phyloP scores from a whole-genome alignment of 2,888 invertebrate genomes.

The Halocaridina rubra region DNA sequence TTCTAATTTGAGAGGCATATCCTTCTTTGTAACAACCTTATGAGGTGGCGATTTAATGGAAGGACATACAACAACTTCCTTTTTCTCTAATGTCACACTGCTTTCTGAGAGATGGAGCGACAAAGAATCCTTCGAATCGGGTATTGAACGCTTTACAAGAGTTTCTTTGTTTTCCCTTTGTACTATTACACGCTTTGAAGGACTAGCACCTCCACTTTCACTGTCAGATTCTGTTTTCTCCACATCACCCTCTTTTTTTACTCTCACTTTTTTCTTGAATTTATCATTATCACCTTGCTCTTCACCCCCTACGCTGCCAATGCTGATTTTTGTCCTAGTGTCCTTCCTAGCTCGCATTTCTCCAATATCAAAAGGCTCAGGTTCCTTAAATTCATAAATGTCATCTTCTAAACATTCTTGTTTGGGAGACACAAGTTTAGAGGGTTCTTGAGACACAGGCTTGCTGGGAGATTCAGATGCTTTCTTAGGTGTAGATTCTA shows the following conservation, averaged over 20 bases:
- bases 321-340: constrained; percentile 19
- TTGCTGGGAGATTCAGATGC: constrained; percentile 43
- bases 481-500: constrained; percentile 26
- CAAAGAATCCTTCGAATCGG: constrained; percentile 18
- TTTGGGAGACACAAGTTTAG: constrained; percentile 38
- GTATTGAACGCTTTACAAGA: constrained; percentile 21
- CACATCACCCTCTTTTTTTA: constrained; percentile 35
- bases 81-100: constrained; percentile 31
- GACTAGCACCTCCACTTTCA: constrained; percentile 37
- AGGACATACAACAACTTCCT: not conserved
- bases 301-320: constrained; percentile 22
- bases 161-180: constrained; percentile 41
- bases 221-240: constrained; percentile 45
- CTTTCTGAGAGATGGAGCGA: not conserved
- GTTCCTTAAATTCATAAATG: constrained; percentile 62
- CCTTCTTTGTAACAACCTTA: constrained; percentile 26
- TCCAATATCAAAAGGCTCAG: constrained; percentile 61
- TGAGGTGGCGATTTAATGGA: constrained; percentile 33
- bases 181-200: constrained; percentile 30
- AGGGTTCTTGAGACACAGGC: constrained; percentile 12
- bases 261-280: constrained; percentile 38
- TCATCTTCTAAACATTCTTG: constrained; percentile 56
- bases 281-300: constrained; percentile 38
- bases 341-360: constrained; percentile 61
- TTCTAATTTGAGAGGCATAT: constrained; percentile 23